Conservation (phyloP, 2,113 vertebrate species). For the Ailuropoda melanoleuca region DNA sequence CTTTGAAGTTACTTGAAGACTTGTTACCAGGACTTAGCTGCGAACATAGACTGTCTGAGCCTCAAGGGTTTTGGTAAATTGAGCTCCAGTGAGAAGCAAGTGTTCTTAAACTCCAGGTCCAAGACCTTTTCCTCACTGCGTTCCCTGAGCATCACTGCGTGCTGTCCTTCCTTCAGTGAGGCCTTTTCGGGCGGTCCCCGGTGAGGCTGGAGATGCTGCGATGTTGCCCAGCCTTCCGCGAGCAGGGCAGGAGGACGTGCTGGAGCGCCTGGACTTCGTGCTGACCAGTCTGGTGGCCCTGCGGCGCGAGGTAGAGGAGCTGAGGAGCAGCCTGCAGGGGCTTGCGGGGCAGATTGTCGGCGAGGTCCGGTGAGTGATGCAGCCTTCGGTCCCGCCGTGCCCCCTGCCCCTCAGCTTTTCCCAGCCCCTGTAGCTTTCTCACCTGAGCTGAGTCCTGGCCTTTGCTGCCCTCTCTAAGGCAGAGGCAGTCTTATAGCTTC, state of each 20-base stretch:
- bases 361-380: slow-evolving; percentile 90
- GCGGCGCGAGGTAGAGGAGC: slow-evolving; percentile 90
- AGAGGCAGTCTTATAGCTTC: neutral
- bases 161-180: slow-evolving; percentile 52
- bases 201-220: slow-evolving; percentile 68
- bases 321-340: slow-evolving; percentile 88
- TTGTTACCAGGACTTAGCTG: neutral
- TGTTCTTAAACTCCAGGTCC: neutral
- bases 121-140: neutral
- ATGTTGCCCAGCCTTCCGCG: slow-evolving; percentile 67
- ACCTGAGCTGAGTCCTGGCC: neutral
- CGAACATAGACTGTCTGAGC: neutral
- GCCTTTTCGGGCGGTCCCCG: slow-evolving; percentile 56
- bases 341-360: slow-evolving; percentile 90
- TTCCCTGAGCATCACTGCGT: neutral
- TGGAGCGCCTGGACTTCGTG: slow-evolving; percentile 92
- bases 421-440: neutral
- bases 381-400: neutral
- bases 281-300: slow-evolving; percentile 87
- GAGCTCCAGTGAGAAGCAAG: slow-evolving; percentile 13
- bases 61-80: neutral
- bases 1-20: neutral
- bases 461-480: neutral
- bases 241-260: slow-evolving; percentile 87
- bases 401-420: neutral